Evolutionary conservation across 2,888 invertebrate genomes (phyloP).

Genomic region (Oscheius myriophilus): DNA sequence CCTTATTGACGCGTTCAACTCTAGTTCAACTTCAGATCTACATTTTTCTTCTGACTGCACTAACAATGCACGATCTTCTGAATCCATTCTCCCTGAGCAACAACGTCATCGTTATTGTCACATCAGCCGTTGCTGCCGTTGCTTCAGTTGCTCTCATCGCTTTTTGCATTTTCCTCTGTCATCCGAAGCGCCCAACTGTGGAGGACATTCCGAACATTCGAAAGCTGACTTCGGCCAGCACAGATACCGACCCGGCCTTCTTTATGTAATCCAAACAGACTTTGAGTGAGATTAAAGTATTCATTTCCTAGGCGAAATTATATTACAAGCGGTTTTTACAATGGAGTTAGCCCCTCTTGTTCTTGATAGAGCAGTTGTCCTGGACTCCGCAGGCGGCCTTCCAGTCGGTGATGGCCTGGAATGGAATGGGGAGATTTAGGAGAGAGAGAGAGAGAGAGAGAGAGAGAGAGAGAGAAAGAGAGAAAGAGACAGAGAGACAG

Average conservation of each 20-base stretch:
- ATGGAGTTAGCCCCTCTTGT: not conserved
- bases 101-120: not conserved
- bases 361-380: not conserved
- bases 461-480: not conserved
- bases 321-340: too few species aligned
- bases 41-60: not conserved
- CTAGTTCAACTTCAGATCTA: not conserved
- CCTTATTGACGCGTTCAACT: not conserved
- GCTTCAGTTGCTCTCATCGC: not conserved
- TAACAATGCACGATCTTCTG: not conserved
- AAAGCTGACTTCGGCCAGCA: not conserved
- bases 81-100: not conserved
- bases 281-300: not conserved
- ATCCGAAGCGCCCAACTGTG: not conserved
- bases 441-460: not conserved
- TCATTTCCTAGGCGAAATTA: not conserved
- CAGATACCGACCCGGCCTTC: not conserved
- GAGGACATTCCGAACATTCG: not conserved
- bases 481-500: not conserved
- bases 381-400: conserved; percentile 14
- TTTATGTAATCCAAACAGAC: not conserved
- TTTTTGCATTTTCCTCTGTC: conserved; percentile 6
- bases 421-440: not conserved
- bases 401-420: conserved; percentile 19
- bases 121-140: not conserved